These are phyloP conservation scores for Falcunculus frontatus DNA, from an alignment of 2,113 vertebrate species.

Conservation along the genomic window DNA sequence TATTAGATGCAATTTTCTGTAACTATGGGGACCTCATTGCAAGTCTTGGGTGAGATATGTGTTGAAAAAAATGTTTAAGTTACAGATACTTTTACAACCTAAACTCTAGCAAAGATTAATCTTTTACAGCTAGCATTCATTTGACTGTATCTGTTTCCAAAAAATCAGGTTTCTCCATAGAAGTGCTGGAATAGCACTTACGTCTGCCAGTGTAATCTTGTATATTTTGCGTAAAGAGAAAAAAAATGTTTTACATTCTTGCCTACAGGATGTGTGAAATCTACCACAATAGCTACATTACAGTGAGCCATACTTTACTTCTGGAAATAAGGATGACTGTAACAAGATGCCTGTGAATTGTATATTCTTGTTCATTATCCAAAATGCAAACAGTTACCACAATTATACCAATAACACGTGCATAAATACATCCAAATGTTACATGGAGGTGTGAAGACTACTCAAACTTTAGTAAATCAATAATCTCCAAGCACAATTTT, in stretches of 20 bases:
- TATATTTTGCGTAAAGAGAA: neutral
- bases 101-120: neutral
- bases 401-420: neutral
- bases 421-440: neutral
- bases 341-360: neutral
- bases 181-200: neutral
- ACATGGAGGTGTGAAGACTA: neutral
- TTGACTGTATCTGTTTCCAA: neutral
- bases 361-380: neutral
- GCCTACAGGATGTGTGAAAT: neutral
- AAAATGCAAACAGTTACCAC: neutral
- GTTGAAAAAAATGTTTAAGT: neutral
- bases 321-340: neutral
- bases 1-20: neutral
- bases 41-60: neutral
- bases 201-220: neutral
- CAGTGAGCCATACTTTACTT: neutral
- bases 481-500: neutral
- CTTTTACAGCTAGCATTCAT: neutral
- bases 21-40: neutral
- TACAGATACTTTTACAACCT: neutral
- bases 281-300: neutral
- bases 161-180: neutral
- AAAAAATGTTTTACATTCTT: neutral
- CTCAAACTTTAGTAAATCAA: neutral